Conservation (phyloP, 2,888 invertebrate species). For the Branchellion lobata region DNA sequence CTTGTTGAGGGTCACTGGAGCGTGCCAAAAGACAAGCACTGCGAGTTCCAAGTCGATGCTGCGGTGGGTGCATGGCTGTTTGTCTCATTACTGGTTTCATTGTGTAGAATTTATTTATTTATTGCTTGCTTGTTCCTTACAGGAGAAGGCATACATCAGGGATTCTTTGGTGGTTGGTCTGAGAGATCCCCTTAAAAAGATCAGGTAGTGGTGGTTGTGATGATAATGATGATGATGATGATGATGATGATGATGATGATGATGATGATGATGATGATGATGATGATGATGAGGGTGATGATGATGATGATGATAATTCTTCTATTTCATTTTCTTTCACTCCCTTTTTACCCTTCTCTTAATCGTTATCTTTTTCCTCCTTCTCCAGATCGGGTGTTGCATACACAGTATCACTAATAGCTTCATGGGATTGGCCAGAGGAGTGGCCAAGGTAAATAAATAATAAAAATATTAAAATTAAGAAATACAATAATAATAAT, state of each 20-base stretch:
- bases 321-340: neutral
- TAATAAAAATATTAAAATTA: too few relatives aligned
- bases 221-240: constrained; percentile 20
- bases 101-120: neutral
- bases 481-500: too few relatives aligned
- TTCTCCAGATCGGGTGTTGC: constrained; percentile 68
- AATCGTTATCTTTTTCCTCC: neutral
- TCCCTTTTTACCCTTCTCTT: neutral
- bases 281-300: constrained; percentile 4
- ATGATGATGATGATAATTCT: neutral
- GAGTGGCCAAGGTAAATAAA: constrained; percentile 67
- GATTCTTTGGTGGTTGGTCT: neutral
- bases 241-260: constrained; percentile 27
- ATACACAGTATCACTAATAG: constrained; percentile 73
- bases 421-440: constrained; percentile 74
- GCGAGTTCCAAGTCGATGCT: constrained; percentile 66
- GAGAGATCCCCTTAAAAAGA: neutral
- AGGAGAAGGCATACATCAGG: constrained; percentile 1
- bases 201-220: neutral
- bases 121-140: neutral
- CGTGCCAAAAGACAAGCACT: constrained; percentile 66
- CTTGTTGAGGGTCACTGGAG: constrained; percentile 74
- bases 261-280: constrained; percentile 24
- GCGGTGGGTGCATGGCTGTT: constrained; percentile 55
- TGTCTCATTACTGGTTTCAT: neutral